Evolutionary conservation across 2,113 vertebrate species (phyloP).

Genomic region (Tachysurus vachellii): DNA sequence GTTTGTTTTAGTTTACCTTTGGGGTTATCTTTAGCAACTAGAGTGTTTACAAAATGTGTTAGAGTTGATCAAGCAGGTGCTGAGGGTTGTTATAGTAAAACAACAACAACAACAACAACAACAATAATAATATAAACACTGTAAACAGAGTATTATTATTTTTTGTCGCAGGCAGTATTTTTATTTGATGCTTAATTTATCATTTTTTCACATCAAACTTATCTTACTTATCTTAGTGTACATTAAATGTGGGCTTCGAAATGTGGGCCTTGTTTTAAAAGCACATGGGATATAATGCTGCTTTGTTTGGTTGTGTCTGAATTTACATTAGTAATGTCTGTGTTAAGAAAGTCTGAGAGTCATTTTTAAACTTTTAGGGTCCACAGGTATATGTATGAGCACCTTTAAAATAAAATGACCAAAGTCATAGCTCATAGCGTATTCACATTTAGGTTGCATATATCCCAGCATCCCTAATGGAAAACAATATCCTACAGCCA

Average conservation of each 20-base stretch:
- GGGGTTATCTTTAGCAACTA: neutral
- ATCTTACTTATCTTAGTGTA: neutral
- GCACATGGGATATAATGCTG: neutral
- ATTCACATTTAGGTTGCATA: neutral
- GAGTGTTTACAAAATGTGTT: neutral
- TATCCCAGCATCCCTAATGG: neutral
- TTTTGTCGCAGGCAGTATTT: neutral
- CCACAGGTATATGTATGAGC: too few relatives aligned
- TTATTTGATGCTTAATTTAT: neutral
- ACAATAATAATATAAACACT: too few relatives aligned
- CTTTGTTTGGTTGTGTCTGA: too few relatives aligned
- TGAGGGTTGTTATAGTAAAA: neutral
- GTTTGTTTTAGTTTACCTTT: neutral
- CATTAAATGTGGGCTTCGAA: too few relatives aligned
- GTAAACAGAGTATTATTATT: neutral
- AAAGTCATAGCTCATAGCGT: too few relatives aligned
- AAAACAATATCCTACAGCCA: neutral
- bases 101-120: too few relatives aligned
- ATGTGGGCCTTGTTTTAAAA: too few relatives aligned
- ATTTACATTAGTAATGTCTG: too few relatives aligned
- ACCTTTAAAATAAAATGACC: too few relatives aligned
- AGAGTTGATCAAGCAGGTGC: neutral
- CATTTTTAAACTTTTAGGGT: too few relatives aligned
- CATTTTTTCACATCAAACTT: too few relatives aligned
- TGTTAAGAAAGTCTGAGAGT: too few relatives aligned